Percentiles rank a stretch among this genome's conserved stretches.
Evolutionary conservation across 2,888 invertebrate genomes (phyloP).

Genomic region (Polyommatus icarus): DNA sequence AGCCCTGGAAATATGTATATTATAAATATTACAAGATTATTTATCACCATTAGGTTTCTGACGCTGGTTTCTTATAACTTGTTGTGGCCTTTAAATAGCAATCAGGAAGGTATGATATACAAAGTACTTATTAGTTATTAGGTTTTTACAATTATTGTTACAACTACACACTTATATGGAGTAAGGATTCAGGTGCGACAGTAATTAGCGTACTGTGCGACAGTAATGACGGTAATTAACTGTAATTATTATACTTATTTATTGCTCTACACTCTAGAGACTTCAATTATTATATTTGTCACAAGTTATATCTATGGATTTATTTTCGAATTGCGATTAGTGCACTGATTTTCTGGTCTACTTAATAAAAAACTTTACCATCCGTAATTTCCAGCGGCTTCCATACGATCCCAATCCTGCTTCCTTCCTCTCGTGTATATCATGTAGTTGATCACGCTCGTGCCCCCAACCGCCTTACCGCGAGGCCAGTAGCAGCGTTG

Average conservation of each 20-base stretch:
- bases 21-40: not conserved
- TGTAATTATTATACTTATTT: not conserved
- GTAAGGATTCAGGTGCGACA: not conserved
- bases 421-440: conserved; percentile 84
- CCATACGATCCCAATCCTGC: conserved; percentile 84
- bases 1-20: conserved; percentile 65
- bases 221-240: not conserved
- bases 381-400: conserved; percentile 82
- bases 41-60: not conserved
- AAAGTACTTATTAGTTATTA: not conserved
- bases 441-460: conserved; percentile 80
- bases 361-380: conserved; percentile 66
- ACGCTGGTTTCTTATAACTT: not conserved
- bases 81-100: not conserved
- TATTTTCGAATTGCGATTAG: no score
- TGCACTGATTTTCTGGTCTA: not conserved
- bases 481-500: conserved; percentile 72
- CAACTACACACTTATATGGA: conserved; percentile 8
- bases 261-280: not conserved
- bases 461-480: conserved; percentile 74
- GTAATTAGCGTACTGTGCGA: not conserved
- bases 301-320: no score
- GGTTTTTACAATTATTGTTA: not conserved
- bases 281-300: not conserved
- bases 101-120: not conserved